Evolutionary conservation across 2,888 invertebrate genomes (phyloP).

Genomic region (Bellardia bayeri): DNA sequence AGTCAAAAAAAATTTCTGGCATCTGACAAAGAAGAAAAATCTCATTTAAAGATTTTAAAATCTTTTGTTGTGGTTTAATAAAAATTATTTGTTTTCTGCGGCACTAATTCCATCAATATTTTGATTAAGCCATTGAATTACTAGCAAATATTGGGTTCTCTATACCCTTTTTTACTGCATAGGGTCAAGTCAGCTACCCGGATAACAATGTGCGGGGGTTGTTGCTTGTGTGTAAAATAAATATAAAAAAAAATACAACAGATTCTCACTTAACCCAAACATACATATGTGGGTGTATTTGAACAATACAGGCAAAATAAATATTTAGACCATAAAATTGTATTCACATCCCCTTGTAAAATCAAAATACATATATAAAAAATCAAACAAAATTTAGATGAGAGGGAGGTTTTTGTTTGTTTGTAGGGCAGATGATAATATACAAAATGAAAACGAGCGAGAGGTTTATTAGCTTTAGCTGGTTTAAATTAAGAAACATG

Average conservation of each 20-base stretch:
- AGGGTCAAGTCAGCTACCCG: conserved; percentile 22
- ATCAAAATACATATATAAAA: neutral
- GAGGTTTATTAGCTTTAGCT: conserved; percentile 71
- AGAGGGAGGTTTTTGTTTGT: neutral
- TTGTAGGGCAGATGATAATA: neutral
- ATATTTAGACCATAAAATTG: conserved; percentile 48
- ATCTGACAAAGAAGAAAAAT: too few relatives aligned
- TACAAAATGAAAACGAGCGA: neutral
- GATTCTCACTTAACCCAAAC: conserved; percentile 33
- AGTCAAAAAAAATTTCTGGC: too few relatives aligned
- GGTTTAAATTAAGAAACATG: conserved; percentile 73
- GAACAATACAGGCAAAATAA: conserved; percentile 31
- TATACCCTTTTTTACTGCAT: neutral
- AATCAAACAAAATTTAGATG: neutral
- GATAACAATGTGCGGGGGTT: conserved; percentile 31
- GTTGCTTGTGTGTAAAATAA: conserved; percentile 17
- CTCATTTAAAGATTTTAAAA: neutral
- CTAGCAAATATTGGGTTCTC: neutral
- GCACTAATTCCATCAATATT: conserved; percentile 61
- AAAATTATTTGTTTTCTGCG: conserved; percentile 30
- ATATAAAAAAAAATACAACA: neutral
- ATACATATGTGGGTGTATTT: conserved; percentile 51
- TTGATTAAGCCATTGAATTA: conserved; percentile 65
- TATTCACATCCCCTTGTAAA: conserved; percentile 20
- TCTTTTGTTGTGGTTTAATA: conserved; percentile 45